phyloP scores from a whole-genome alignment of 1,140 invertebrate genomes.

The Apocrypta bakeri region DNA sequence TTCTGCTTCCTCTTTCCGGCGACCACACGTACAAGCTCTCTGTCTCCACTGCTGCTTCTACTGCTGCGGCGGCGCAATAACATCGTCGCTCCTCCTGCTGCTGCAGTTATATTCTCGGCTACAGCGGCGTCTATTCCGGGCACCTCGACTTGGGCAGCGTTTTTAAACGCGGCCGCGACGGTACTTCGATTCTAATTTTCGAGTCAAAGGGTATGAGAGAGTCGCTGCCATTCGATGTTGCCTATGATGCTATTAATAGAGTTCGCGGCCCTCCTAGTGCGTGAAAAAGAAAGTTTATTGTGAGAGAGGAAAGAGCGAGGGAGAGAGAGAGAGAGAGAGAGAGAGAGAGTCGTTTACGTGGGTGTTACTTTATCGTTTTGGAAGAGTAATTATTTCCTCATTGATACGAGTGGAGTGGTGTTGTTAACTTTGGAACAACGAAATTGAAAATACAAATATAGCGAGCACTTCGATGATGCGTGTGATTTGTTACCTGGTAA shows the following conservation, averaged over 20 bases:
- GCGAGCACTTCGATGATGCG: too few species aligned
- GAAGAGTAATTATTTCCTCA: not conserved
- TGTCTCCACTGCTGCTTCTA: not conserved
- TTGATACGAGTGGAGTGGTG: too few species aligned
- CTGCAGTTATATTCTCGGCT: not conserved
- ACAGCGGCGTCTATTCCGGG: not conserved
- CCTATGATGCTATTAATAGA: not conserved
- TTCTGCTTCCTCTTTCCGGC: not conserved
- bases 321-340: too few species aligned
- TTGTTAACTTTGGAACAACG: too few species aligned
- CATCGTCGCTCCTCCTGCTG: not conserved
- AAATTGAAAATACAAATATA: too few species aligned
- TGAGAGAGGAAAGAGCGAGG: too few species aligned
- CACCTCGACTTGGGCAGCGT: not conserved
- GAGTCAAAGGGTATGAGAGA: not conserved
- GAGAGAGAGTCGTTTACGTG: not conserved
- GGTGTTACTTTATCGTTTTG: not conserved
- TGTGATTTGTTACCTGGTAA: too few species aligned
- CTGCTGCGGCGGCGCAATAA: not conserved
- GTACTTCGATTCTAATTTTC: slow-evolving; percentile 11
- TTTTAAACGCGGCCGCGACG: not conserved
- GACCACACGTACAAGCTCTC: not conserved
- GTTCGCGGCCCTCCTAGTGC: not conserved
- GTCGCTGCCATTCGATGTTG: not conserved
- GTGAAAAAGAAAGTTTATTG: not conserved